Evolutionary conservation across 2,888 invertebrate genomes (phyloP).

Genomic region (Bembecia ichneumoniformis): DNA sequence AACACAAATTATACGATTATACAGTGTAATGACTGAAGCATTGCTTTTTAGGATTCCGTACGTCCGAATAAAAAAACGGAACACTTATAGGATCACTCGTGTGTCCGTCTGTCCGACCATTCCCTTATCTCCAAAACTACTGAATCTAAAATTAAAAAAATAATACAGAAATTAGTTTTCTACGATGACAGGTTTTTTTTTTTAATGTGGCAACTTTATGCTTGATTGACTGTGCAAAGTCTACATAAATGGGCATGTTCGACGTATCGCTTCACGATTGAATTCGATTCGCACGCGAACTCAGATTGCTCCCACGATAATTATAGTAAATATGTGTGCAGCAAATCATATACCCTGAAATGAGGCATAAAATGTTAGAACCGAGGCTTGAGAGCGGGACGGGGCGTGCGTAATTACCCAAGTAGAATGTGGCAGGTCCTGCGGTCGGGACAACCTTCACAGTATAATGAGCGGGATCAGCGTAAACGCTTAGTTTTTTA

Average conservation of each 20-base stretch:
- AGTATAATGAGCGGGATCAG: background rate
- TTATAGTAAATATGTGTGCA: slow-evolving; percentile 56
- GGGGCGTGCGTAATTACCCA: slow-evolving; percentile 63
- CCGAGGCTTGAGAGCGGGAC: slow-evolving; percentile 57
- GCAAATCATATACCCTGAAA: slow-evolving; percentile 65
- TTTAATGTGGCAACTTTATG: background rate
- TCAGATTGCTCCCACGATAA: slow-evolving; percentile 33
- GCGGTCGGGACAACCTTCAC: slow-evolving; percentile 19
- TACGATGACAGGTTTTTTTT: background rate
- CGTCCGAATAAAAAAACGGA: too few relatives aligned
- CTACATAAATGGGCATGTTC: background rate
- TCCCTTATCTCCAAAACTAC: too few relatives aligned
- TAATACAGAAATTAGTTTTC: too few relatives aligned
- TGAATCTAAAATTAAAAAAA: too few relatives aligned
- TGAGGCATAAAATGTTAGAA: slow-evolving; percentile 65
- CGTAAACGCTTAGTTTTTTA: too few relatives aligned
- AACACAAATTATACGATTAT: too few relatives aligned
- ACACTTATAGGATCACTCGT: too few relatives aligned
- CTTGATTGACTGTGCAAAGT: background rate
- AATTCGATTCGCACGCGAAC: background rate
- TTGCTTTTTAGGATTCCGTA: too few relatives aligned
- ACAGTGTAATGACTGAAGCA: too few relatives aligned
- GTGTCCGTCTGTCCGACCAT: too few relatives aligned
- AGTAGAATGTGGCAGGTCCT: slow-evolving; percentile 63
- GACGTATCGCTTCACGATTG: background rate